Evolutionary conservation across 2,888 invertebrate species (phyloP).

Genomic region (Lithophane socia): DNA sequence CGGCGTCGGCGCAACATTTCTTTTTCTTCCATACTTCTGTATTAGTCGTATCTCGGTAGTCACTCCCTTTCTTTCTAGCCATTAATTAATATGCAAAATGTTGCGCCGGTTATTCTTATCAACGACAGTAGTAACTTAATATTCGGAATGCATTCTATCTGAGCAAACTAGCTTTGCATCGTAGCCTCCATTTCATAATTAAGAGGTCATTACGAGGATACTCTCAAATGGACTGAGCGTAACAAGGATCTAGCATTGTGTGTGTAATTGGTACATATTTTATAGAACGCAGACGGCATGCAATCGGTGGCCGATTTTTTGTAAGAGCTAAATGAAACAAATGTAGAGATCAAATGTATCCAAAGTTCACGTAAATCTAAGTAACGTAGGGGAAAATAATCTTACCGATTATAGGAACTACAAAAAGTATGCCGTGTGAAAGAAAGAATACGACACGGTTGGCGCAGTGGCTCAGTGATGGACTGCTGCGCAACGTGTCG

Average conservation of each 20-base stretch:
- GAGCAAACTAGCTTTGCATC: constrained; percentile 12
- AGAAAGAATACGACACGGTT: no score
- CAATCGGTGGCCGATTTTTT: neutral
- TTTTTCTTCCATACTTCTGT: no score
- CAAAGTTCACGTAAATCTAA: no score
- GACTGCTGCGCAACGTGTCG: no score
- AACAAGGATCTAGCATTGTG: constrained; percentile 26
- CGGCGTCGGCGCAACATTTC: no score
- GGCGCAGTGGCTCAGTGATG: no score
- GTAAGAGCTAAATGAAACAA: neutral
- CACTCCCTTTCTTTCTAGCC: no score
- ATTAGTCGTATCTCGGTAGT: no score
- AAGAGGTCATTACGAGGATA: constrained; percentile 32
- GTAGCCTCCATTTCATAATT: constrained; percentile 29
- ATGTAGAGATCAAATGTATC: neutral
- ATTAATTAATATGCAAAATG: no score
- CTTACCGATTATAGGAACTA: neutral
- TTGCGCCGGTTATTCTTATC: constrained; percentile 5
- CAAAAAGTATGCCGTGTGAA: neutral
- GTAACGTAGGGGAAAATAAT: neutral
- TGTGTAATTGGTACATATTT: constrained; percentile 13
- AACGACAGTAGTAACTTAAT: constrained; percentile 12
- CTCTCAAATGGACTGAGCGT: constrained; percentile 17
- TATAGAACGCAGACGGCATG: neutral
- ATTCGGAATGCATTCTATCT: constrained; percentile 31